Conservation (phyloP, 2,797 vertebrate genomes). For the Periophthalmus magnuspinnatus region DNA sequence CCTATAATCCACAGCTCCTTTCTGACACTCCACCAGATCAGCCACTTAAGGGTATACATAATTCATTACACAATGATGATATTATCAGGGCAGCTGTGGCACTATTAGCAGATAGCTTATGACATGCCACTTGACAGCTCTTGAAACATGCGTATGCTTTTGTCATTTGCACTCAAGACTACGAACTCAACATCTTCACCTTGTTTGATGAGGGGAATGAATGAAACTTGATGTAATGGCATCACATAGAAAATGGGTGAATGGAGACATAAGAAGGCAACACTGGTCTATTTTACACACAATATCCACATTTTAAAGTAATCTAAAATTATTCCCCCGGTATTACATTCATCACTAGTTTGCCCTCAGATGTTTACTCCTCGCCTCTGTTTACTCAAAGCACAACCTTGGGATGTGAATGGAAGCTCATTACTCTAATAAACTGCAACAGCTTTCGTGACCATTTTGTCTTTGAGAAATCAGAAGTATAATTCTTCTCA, state of each 20-base stretch:
- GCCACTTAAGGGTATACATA: slow-evolving; percentile 55
- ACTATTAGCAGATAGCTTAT: slow-evolving; percentile 13
- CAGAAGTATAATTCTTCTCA: background rate
- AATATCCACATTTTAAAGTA: background rate
- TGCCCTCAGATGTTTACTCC: background rate
- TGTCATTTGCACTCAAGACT: slow-evolving; percentile 17
- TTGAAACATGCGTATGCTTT: slow-evolving; percentile 32
- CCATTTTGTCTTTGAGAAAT: background rate
- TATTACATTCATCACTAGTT: background rate
- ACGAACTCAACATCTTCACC: background rate
- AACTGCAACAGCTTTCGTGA: slow-evolving; percentile 1
- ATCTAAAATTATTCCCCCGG: background rate
- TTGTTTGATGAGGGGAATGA: background rate
- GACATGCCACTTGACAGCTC: slow-evolving; percentile 45
- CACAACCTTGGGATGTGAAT: slow-evolving; percentile 13
- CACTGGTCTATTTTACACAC: background rate
- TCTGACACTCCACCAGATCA: slow-evolving; percentile 52
- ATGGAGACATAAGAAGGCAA: background rate
- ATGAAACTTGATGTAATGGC: background rate
- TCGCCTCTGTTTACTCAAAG: background rate
- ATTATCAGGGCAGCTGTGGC: slow-evolving; percentile 28
- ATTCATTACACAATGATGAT: slow-evolving; percentile 49
- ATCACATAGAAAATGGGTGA: background rate
- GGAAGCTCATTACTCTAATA: slow-evolving; percentile 7
- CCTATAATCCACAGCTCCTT: slow-evolving; percentile 21